These are phyloP conservation scores for Xenotilapia caudafasciata DNA, from an alignment of 2,113 vertebrate genomes.

Conservation along the genomic window DNA sequence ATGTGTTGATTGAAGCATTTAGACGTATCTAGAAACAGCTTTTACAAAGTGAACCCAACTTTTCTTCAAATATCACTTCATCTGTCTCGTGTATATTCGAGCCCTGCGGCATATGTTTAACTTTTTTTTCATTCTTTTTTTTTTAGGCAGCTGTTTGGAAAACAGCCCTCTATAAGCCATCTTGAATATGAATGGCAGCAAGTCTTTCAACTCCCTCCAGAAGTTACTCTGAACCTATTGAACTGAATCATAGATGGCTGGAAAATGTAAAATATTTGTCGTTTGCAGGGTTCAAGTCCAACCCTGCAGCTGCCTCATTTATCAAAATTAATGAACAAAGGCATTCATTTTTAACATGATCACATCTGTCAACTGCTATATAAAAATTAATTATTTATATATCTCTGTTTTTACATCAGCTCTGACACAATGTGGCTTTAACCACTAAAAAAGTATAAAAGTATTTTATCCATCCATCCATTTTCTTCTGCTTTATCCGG, in stretches of 20 bases:
- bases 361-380: neutral
- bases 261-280: neutral
- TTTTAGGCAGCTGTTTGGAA: constrained; percentile 49
- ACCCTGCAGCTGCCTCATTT: constrained; percentile 10
- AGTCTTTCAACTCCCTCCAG: constrained; percentile 36
- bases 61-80: neutral
- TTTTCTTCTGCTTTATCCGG: neutral
- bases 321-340: neutral
- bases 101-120: constrained; percentile 33
- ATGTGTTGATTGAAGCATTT: neutral
- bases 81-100: neutral
- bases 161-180: constrained; percentile 14
- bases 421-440: neutral
- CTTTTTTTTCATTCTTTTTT: neutral
- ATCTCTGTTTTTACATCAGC: neutral
- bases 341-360: neutral
- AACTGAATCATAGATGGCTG: constrained; percentile 3
- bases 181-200: constrained; percentile 11
- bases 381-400: neutral
- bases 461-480: neutral
- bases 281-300: neutral
- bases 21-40: neutral
- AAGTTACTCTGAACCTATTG: neutral
- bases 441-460: neutral
- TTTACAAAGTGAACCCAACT: neutral